These are phyloP conservation scores for Ganaspis sp. DNA, from an alignment of 1,140 invertebrate species.

Conservation along the genomic window DNA sequence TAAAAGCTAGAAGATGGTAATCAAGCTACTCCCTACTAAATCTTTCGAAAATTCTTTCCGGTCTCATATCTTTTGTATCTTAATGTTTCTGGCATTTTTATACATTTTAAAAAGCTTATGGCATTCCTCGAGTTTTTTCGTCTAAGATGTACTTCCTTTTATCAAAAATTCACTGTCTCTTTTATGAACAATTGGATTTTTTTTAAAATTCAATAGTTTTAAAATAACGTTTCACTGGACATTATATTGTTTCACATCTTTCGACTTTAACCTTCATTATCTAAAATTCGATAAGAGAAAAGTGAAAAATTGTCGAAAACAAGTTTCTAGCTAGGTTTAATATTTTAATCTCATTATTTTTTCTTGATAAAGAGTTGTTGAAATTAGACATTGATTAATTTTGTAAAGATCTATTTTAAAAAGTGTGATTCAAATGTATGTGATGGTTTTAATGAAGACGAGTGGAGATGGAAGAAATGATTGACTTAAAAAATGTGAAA, in stretches of 20 bases:
- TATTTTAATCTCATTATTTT: neutral
- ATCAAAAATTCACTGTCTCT: neutral
- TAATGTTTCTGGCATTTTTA: neutral
- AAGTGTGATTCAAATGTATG: no score
- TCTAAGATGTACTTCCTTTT: neutral
- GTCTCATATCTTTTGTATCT: neutral
- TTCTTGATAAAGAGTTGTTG: neutral
- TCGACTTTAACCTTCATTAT: conserved; percentile 17
- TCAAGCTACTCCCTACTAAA: neutral
- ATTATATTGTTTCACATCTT: conserved; percentile 8
- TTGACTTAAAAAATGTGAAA: no score
- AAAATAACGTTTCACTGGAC: neutral
- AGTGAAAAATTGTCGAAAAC: conserved; percentile 24
- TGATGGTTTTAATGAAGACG: no score
- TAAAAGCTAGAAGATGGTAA: neutral
- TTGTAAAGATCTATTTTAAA: neutral
- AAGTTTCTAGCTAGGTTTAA: neutral
- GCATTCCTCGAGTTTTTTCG: neutral
- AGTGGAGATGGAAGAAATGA: no score
- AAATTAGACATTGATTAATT: neutral
- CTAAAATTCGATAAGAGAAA: conserved; percentile 15
- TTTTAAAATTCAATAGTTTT: conserved; percentile 22
- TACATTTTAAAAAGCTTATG: neutral
- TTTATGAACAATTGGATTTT: neutral
- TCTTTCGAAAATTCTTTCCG: neutral